Base-by-base conservation (phyloP, 2,888 invertebrate genomes). In the Netelia virgata region DNA sequence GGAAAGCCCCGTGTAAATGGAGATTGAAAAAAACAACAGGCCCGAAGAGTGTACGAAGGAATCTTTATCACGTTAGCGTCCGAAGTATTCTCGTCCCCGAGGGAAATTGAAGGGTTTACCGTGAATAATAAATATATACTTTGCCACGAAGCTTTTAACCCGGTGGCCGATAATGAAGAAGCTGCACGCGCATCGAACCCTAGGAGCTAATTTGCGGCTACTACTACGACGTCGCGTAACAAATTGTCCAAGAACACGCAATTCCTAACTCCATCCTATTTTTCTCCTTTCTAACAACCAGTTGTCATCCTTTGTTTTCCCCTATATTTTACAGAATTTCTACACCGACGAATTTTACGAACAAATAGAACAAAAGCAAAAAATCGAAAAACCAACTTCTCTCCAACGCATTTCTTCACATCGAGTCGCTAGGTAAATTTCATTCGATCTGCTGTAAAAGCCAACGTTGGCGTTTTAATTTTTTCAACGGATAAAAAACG, bases 131-230 rank as follows among this genome's bases (percentile, higher is more conserved):
- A 57, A 57, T 57, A 57, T 9, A 57, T 57, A 57, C 10, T 57
- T 10, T 57, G 9, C 57, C 57, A 57, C 57, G 18, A 63, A 57
- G 57, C 57, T 72, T 64, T 72, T 36, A 79, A 82, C 55, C 66
- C 75, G 70, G 14, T 70, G 69, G 82, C 66, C 69, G 76, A 82
- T 85, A 82, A 85, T 79, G 74, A 82, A 85, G 63, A 16, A n/a
- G 18, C 9, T 11, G 18, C 64, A 43, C 16, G n/a, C 59, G 74
- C 78, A 36, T 78, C 66, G 78, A 75, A 78, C 84, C 74, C 28
- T 47, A 11, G 6, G 61, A 55, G 3, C 63, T 23, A 68, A 70
- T 41, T 11, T 61, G 23, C 61, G 9, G 16, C 14, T 41, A 68
- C 61, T 70, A 36, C 70, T 78, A 28, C 69, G 78, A 70, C 78